Base-by-base conservation (phyloP, 2,888 invertebrate species). In the Drosophila quinaria region DNA sequence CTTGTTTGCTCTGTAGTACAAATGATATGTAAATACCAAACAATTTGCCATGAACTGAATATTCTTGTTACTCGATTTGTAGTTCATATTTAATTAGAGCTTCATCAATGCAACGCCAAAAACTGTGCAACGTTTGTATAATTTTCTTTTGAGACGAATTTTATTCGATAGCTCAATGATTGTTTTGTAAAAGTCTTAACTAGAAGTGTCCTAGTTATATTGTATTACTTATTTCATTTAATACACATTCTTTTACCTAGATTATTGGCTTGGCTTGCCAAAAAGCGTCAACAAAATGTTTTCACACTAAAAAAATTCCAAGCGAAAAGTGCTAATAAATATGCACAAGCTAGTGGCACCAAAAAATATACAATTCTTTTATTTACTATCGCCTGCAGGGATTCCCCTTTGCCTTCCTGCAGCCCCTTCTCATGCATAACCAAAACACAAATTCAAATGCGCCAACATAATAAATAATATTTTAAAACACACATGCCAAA, bases 1-100 rank as follows among this genome's bases (percentile, higher is more conserved):
- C 74, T 67, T 77, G 68, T 54, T 62, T 70, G 62, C 33, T 10
- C 22, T 61, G 33, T 44, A 42, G 41, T 64, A 68, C 81, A 86
- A 85, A 86, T 81, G 80, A 86, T 81, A 84, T 86, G 86, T 81
- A 86, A 84, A 84, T 83, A 86, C 65, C 81, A 81, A 83, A 84
- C 80, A 83, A 84, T 73, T 80, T 85, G 78, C 76, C 59, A 60
- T 65, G 70, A 67, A 56, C 47, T 58, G 47, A 65, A 59, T 46
- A 52, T 49, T 50, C 37, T 47, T 35, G 56, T 17, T 42, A 49
- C 62, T 50, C 33, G 63, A 50, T 66, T 64, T 37, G 64, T 8
- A 61, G 70, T 62, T 9, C 51, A 51, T 72, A 70, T 83, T 86
- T 80, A 80, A 80, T 86, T 86, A 80, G 70, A 49, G 67, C 63